These are phyloP conservation scores for Trachythela sp. DNA, from an alignment of 64 coral and sea anemone species.

Conservation along the genomic window DNA sequence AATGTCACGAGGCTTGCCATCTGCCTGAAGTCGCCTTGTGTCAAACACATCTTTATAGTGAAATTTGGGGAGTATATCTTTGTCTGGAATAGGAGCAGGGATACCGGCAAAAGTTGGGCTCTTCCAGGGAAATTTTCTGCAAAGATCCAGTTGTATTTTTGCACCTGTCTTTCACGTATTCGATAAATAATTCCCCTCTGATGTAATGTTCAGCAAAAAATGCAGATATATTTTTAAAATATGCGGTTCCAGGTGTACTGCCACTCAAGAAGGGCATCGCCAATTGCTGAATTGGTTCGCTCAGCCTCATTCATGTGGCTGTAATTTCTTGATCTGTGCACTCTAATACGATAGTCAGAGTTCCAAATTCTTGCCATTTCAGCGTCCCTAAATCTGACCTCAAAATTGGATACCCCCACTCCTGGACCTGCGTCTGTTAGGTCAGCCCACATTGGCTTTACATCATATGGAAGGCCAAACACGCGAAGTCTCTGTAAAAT, in stretches of 20 bases:
- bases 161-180: slow-evolving; percentile 34
- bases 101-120: not conserved
- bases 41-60: slow-evolving; percentile 27
- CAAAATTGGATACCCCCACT: not conserved
- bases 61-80: not conserved
- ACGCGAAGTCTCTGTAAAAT: slow-evolving; percentile 8
- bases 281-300: slow-evolving; percentile 24
- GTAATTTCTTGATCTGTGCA: not conserved
- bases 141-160: slow-evolving; percentile 32
- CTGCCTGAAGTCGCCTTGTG: slow-evolving; percentile 11
- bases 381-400: not conserved
- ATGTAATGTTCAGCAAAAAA: slow-evolving; percentile 30
- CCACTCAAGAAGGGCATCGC: not conserved
- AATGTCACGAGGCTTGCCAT: slow-evolving; percentile 34
- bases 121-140: slow-evolving; percentile 13
- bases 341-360: not conserved
- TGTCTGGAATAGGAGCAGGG: not conserved
- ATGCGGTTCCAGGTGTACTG: slow-evolving; percentile 10
- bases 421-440: slow-evolving; percentile 28
- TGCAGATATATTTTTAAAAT: slow-evolving; percentile 23
- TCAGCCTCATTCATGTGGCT: slow-evolving; percentile 17
- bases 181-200: slow-evolving; percentile 23
- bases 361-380: not conserved
- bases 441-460: slow-evolving; percentile 52
- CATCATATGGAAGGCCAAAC: slow-evolving; percentile 46